Evolutionary conservation across 2,113 vertebrate genomes (phyloP).

Genomic region (Orthonyx spaldingii): DNA sequence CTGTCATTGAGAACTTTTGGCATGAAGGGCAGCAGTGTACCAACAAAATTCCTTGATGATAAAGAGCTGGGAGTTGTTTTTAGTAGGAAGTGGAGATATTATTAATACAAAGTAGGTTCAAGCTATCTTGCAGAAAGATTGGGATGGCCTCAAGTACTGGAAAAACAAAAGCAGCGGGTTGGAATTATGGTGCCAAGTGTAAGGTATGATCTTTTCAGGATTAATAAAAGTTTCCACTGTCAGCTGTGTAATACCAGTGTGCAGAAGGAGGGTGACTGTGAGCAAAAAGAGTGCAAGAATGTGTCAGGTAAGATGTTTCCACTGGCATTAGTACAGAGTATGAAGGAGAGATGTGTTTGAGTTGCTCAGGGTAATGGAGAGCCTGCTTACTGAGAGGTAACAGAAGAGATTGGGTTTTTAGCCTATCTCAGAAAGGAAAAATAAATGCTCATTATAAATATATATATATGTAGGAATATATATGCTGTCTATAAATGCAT

Average conservation of each 20-base stretch:
- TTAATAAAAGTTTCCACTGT: neutral
- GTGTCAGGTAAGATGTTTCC: neutral
- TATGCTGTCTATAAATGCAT: neutral
- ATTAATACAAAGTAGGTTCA: neutral
- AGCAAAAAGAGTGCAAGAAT: neutral
- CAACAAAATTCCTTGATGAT: neutral
- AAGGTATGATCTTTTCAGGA: neutral
- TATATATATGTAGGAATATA: neutral
- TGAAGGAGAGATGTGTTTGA: neutral
- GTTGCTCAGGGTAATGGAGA: neutral
- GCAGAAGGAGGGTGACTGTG: neutral
- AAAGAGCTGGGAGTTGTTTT: neutral
- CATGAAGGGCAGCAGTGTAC: neutral
- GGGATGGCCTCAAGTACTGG: neutral
- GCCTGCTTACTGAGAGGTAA: neutral
- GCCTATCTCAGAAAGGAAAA: neutral
- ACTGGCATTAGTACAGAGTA: neutral
- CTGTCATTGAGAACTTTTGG: neutral
- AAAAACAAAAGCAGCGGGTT: neutral
- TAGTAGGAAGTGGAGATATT: neutral
- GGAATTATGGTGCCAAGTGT: neutral
- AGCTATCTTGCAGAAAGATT: neutral
- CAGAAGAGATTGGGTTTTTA: neutral
- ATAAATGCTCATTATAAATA: neutral
- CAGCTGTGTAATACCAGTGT: neutral